These are phyloP conservation scores for Argentina silus DNA, from an alignment of 2,797 vertebrate genomes.

Conservation along the genomic window DNA sequence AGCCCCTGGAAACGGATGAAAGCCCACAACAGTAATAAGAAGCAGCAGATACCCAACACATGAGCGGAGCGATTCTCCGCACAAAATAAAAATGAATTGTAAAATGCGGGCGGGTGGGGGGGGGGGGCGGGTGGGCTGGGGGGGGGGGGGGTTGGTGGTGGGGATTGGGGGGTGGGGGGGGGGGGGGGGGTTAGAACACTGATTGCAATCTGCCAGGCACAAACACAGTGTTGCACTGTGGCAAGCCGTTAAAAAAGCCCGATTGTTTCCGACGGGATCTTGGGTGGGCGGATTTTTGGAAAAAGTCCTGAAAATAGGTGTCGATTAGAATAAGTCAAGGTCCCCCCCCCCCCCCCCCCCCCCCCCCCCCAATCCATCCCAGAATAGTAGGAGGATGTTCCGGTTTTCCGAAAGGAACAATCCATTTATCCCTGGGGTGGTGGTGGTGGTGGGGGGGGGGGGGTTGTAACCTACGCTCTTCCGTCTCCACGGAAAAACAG, in stretches of 20 bases:
- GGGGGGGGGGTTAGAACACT: slow-evolving; percentile 71
- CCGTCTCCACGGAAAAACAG: slow-evolving; percentile 38
- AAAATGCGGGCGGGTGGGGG: slow-evolving; percentile 61
- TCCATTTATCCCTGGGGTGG: slow-evolving; percentile 47
- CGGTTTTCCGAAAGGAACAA: slow-evolving; percentile 55
- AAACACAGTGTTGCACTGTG: slow-evolving; percentile 84
- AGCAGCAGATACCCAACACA: slow-evolving; percentile 86
- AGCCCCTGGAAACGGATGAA: slow-evolving; percentile 89
- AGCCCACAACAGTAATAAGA: slow-evolving; percentile 86
- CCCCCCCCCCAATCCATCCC: slow-evolving; percentile 45
- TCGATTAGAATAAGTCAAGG: slow-evolving; percentile 79
- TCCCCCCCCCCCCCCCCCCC: slow-evolving; percentile 38
- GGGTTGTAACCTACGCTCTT: slow-evolving; percentile 38
- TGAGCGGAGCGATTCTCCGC: slow-evolving; percentile 86
- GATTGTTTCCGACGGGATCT: slow-evolving; percentile 78
- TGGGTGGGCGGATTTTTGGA: slow-evolving; percentile 76
- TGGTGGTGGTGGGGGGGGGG: too few species aligned
- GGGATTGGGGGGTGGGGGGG: slow-evolving; percentile 7
- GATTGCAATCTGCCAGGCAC: slow-evolving; percentile 84
- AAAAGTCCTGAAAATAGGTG: slow-evolving; percentile 83
- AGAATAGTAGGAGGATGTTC: slow-evolving; percentile 80
- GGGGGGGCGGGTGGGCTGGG: not conserved
- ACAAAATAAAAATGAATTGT: slow-evolving; percentile 89
- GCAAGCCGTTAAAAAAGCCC: slow-evolving; percentile 80
- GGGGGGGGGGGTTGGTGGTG: slow-evolving; percentile 39